These are phyloP conservation scores for Calliphora vomitoria DNA, from an alignment of 2,888 invertebrate genomes.

Conservation along the genomic window DNA sequence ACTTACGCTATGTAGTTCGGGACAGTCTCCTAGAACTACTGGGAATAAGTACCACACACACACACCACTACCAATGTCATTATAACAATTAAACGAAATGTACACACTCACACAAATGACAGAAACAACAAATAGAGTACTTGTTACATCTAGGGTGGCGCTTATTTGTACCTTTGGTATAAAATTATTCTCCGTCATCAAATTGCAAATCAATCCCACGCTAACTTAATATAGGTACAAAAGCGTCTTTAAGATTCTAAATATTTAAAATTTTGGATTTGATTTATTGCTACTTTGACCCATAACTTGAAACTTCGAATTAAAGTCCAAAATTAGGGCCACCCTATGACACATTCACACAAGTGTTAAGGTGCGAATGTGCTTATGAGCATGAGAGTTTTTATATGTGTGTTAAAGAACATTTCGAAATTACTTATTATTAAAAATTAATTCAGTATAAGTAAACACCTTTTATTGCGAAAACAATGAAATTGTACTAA, in stretches of 20 bases:
- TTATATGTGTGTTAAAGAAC: not conserved
- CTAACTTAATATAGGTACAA: too few species aligned
- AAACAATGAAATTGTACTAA: not conserved
- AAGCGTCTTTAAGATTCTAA: too few species aligned
- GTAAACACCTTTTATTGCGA: not conserved
- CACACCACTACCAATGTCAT: not conserved
- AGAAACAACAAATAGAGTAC: not conserved
- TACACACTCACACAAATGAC: not conserved
- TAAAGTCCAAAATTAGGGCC: not conserved
- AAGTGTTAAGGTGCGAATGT: conserved; percentile 21
- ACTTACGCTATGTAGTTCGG: too few species aligned
- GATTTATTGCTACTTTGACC: too few species aligned
- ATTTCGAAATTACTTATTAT: conserved; percentile 14
- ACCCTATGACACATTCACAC: not conserved
- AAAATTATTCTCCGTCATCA: too few species aligned
- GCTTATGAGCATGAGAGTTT: not conserved
- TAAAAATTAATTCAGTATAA: not conserved
- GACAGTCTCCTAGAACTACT: too few species aligned
- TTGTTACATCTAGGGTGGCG: not conserved
- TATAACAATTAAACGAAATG: conserved; percentile 11
- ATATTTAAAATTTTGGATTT: too few species aligned
- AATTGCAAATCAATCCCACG: too few species aligned
- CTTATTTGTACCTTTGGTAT: too few species aligned
- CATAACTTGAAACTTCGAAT: too few species aligned
- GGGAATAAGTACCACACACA: not conserved